These are phyloP conservation scores for Drosophila histrio DNA, from an alignment of 2,888 invertebrate species.

Conservation along the genomic window DNA sequence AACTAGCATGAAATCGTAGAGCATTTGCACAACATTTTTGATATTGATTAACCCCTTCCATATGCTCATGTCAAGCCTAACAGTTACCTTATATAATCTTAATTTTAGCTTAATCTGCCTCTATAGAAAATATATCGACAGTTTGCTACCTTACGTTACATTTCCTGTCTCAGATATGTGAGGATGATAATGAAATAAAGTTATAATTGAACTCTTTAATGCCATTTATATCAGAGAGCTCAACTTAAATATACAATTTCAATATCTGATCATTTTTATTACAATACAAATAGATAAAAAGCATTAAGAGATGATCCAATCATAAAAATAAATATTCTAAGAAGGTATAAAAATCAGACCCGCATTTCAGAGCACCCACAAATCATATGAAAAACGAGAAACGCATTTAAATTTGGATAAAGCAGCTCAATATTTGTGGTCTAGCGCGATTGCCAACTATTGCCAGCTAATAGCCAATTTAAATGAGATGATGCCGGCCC, in stretches of 20 bases:
- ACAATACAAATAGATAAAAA: neutral
- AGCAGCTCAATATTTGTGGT: slow-evolving; percentile 14
- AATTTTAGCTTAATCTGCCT: too few relatives aligned
- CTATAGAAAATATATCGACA: too few relatives aligned
- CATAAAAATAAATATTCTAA: slow-evolving; percentile 5
- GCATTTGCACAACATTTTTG: neutral
- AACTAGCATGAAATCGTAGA: neutral
- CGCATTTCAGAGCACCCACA: slow-evolving; percentile 57
- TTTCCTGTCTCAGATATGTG: too few relatives aligned
- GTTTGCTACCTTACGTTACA: too few relatives aligned
- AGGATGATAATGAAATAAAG: neutral
- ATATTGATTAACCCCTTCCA: neutral
- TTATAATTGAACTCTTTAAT: neutral
- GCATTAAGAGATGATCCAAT: neutral
- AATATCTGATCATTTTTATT: neutral
- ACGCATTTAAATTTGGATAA: slow-evolving; percentile 36
- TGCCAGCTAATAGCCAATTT: slow-evolving; percentile 64
- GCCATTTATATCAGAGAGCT: neutral
- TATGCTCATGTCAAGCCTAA: neutral
- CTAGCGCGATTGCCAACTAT: slow-evolving; percentile 34
- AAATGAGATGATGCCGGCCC: slow-evolving; percentile 59
- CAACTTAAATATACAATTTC: neutral
- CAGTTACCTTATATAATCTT: too few relatives aligned
- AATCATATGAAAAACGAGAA: slow-evolving; percentile 32
- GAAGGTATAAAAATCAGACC: slow-evolving; percentile 33